Base-by-base conservation (phyloP, 2,113 vertebrate species). In the Caloenas nicobarica region DNA sequence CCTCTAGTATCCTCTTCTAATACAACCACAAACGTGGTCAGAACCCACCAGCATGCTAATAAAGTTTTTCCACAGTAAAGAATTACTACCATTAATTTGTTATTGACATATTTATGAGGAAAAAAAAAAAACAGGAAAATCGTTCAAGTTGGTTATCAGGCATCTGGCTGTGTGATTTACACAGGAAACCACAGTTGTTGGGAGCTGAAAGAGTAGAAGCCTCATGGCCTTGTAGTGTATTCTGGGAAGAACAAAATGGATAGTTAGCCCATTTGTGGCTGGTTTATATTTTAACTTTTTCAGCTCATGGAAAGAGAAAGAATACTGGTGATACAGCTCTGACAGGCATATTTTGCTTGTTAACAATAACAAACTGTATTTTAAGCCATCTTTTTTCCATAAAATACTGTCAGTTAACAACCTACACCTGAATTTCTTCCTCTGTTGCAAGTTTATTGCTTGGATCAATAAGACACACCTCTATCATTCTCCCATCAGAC, bases 351-450 rank as follows among this genome's bases (percentile, higher is more conserved):
- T 78, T 95, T 89, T 66, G 46, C 36, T 83, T 69, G 62, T 57
- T 70, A 64, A 70, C 77, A 64, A 6, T 40, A 93, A 72, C 29
- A 58, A 70, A 70, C 81, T 61, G 73, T 17, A 82, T 69, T 70
- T 88, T 65, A 83, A 70, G 28, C 16, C 40, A 13, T 57, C 57
- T 31, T 92, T 80, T 44, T 24, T 60, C 31, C 6, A n/a, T 18
- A 25, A 80, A 58, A 86, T 81, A 93, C 13, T 64, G 34, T 36
- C 68, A 46, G 13, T 78, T 91, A 96, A 85, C 81, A 88, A 86
- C 44, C 95, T 98, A 98, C 28, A 98, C 94, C 46, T 98, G 97
- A 92, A 98, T 97, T 96, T 99, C 98, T 77, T 98, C 97, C 56
- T 99, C 98, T 83, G 97, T 96, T 91, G 96, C 97, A 82, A 98